Base-by-base conservation (phyloP, 37 sponge, comb jelly and placozoan species). In the Theonella swinhoei region DNA sequence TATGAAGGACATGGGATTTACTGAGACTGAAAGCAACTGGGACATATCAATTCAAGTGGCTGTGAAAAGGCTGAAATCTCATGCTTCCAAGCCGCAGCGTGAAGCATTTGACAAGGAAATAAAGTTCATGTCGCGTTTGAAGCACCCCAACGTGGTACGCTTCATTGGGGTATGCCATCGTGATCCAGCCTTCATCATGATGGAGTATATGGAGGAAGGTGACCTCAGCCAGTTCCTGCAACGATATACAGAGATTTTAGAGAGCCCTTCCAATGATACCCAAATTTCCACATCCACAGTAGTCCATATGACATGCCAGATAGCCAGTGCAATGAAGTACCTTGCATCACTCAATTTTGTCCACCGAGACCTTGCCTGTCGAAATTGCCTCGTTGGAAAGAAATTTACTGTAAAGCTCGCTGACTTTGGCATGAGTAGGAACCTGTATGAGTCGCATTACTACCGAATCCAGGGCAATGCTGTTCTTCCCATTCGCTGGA, bases 131-230 rank as follows among this genome's bases (percentile, higher is more conserved):
- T 72, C 90, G 24, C 79, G 85, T 0, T 78, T 94, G 43, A 79
- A 64, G 32, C 81, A 94, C 64, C 75, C 79, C n/a, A 94, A 87
- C 67, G 85, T 94, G 3, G 78, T 94, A 4, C 26, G 72, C 1
- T 77, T 94, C 17, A 82, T 94, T 37, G 94, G 81, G 24, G 78
- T 94, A 4, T 78, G 90, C 67, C 40, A 83, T 74, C 42, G 59
- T 0, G 66, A 36, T 0, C 39, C 80, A 0, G 70, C 79, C 0
- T 94, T 94, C 84, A 89, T 94, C 28, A 72, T 95, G 68, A 95
- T 95, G 87, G 96, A 95, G 84, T 95, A 95, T 75, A 91, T 95
- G 94, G 93, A 95, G 75, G 90, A 92, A 42, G 94, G 94, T 72
- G 96, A 96, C 66, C 82, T 96, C 37, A 83, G 90, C 74, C 84